A percentile compares a stretch with the other conserved stretches of the same genome.
These are phyloP conservation scores for Dicycla oo DNA, from an alignment of 2,888 invertebrate genomes.

Conservation along the genomic window DNA sequence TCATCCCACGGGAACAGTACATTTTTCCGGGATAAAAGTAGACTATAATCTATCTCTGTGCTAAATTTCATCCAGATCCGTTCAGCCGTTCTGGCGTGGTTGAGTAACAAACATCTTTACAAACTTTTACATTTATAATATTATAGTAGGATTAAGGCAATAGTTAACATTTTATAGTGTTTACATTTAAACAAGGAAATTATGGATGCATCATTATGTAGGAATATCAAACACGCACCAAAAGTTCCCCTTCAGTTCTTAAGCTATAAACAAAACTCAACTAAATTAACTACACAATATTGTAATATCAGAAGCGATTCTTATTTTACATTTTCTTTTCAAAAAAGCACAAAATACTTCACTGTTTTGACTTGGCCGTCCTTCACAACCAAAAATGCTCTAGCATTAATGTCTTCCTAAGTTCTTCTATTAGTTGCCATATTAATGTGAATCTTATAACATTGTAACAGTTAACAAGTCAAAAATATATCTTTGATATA, in stretches of 20 bases:
- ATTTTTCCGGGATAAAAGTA: too few relatives aligned
- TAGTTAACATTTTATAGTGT: not conserved
- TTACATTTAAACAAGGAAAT: not conserved
- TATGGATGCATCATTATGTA: not conserved
- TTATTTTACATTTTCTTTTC: conserved; percentile 77
- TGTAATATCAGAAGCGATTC: conserved; percentile 79
- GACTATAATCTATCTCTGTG: too few relatives aligned
- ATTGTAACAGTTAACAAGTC: conserved; percentile 54
- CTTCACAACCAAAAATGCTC: conserved; percentile 43
- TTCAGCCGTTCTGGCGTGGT: too few relatives aligned
- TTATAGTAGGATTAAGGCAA: too few relatives aligned
- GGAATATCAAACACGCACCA: conserved; percentile 23
- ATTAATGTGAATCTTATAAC: conserved; percentile 36
- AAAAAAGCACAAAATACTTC: conserved; percentile 76
- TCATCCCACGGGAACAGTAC: too few relatives aligned
- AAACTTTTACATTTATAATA: too few relatives aligned
- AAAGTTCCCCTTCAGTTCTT: conserved; percentile 46
- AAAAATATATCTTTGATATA: conserved; percentile 58
- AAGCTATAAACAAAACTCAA: conserved; percentile 71
- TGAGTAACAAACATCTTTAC: too few relatives aligned
- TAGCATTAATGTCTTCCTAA: conserved; percentile 30
- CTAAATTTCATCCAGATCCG: too few relatives aligned
- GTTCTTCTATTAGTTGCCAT: conserved; percentile 36
- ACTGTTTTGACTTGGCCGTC: conserved; percentile 69
- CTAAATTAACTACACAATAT: conserved; percentile 77